Base-by-base conservation (phyloP, 2,113 vertebrate genomes). In the Phylloscopus trochilus region DNA sequence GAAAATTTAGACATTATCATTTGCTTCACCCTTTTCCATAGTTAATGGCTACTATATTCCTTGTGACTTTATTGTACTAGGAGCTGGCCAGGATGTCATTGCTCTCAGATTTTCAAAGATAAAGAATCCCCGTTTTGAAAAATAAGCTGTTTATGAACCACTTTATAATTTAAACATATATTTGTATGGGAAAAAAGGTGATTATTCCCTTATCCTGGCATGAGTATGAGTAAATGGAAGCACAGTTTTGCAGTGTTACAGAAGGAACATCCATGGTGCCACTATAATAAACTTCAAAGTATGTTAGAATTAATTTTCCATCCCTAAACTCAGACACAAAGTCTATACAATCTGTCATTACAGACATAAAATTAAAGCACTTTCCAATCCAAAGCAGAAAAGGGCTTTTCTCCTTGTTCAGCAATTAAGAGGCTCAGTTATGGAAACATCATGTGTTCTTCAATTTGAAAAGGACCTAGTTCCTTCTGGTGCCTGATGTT, bases 341-440 rank as follows among this genome's bases (percentile, higher is more conserved):
- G 79, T 90, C 88, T 85, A 94, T 83, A 89, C 59, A 46, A 90
- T 87, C 81, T 92, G 70, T 91, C 89, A 90, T 41, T 94, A 13
- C 52, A 78, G 11, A 55, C 20, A 68, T 83, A 81, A 94, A 95
- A 85, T 31, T 22, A 77, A 92, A 93, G 83, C 31, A 75, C 20
- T 93, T 94, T 89, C 35, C 44, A 78, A 13, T 27, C 47, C 64
- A 64, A 88, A 68, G 68, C 28, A 78, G 83, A 56, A 91, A 94
- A 88, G 12, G 10, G 7, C 9, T 93, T 76, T 75, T 23, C 35
- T 88, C 14, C 72, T 93, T 83, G 23, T 89, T 95, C 92, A 64
- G 64, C 47, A 70, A 39, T 88, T 94, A 87, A 81, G 51, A 83
- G 20, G 3, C 39, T 92, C 83, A 77, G 60, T 68, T 83, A 49